Percentiles rank a stretch among this genome's conserved stretches.
phyloP scores from a whole-genome alignment of 1,140 invertebrate species.

The Trichonephila inaurata region DNA sequence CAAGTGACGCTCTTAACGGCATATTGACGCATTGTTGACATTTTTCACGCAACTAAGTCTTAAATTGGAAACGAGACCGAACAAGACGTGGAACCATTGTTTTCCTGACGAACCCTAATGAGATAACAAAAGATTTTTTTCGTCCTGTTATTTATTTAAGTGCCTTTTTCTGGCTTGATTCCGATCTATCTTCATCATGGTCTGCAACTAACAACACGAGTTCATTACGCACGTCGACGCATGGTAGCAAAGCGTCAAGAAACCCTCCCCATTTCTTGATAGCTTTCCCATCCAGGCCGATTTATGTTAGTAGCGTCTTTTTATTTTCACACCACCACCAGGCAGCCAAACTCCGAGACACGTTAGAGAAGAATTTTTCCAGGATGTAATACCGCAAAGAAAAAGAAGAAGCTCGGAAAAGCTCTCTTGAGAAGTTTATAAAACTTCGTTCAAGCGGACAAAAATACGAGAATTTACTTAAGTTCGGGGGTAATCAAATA shows the following conservation, averaged over 20 bases:
- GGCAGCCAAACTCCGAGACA: not conserved
- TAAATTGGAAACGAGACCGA: conserved; percentile 60
- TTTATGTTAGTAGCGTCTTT: conserved; percentile 10
- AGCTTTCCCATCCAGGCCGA: not conserved
- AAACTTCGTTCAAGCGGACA: not conserved
- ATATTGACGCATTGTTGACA: conserved; percentile 53
- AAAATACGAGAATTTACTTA: not conserved
- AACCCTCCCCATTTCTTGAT: not conserved
- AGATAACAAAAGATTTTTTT: conserved; percentile 63
- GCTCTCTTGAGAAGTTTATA: not conserved
- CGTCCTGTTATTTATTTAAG: conserved; percentile 62
- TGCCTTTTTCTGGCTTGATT: conserved; percentile 65
- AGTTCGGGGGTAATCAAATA: not conserved
- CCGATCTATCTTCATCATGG: conserved; percentile 69
- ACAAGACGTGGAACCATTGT: conserved; percentile 63
- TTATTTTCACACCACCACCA: not conserved
- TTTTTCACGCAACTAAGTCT: conserved; percentile 64
- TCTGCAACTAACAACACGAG: not conserved
- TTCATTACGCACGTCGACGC: conserved; percentile 63
- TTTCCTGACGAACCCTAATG: conserved; percentile 64
- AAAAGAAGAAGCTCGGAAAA: not conserved
- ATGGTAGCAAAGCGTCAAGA: conserved; percentile 36
- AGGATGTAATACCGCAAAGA: not conserved
- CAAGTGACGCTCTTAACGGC: conserved; percentile 60
- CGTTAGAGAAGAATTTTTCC: not conserved